A percentile compares a stretch with the other conserved stretches of the same genome.
phyloP scores from a whole-genome alignment of 2,113 vertebrate genomes.

The Hypocryptadius cinnamomeus region DNA sequence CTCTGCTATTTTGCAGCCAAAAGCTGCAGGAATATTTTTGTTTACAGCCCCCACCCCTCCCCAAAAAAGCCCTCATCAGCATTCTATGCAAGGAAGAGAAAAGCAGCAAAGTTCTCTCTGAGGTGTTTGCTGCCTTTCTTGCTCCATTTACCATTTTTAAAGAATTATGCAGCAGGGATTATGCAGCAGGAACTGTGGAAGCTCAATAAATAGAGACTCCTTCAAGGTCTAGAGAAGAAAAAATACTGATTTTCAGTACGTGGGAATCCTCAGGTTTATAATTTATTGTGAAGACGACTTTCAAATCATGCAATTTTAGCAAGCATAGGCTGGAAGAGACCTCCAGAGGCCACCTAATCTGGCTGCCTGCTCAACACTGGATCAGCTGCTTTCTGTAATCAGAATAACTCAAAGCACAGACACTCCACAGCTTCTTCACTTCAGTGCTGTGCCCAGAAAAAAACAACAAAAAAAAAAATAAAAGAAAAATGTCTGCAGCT shows the following conservation, averaged over 20 bases:
- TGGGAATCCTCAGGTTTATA: neutral
- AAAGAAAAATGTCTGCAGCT: neutral
- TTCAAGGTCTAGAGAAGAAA: neutral
- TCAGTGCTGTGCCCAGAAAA: neutral
- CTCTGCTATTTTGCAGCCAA: neutral
- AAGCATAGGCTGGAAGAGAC: neutral
- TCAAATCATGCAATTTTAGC: neutral
- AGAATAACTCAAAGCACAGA: neutral
- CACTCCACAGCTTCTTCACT: neutral
- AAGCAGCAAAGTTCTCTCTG: neutral
- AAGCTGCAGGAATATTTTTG: neutral
- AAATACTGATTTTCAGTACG: neutral
- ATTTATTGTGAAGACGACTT: neutral
- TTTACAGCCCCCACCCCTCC: neutral
- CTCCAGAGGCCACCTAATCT: neutral
- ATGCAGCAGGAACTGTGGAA: neutral
- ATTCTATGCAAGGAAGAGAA: neutral
- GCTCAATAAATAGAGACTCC: neutral
- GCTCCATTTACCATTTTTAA: neutral
- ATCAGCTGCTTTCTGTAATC: neutral
- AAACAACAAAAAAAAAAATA: too few species aligned
- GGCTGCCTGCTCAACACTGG: neutral
- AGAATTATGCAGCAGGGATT: neutral
- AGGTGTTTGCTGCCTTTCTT: neutral
- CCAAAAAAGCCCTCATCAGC: neutral